A percentile compares a stretch with the other conserved stretches of the same genome.
Evolutionary conservation across 2,797 vertebrate species (phyloP).

Genomic region (Triplophysa bombifrons): DNA sequence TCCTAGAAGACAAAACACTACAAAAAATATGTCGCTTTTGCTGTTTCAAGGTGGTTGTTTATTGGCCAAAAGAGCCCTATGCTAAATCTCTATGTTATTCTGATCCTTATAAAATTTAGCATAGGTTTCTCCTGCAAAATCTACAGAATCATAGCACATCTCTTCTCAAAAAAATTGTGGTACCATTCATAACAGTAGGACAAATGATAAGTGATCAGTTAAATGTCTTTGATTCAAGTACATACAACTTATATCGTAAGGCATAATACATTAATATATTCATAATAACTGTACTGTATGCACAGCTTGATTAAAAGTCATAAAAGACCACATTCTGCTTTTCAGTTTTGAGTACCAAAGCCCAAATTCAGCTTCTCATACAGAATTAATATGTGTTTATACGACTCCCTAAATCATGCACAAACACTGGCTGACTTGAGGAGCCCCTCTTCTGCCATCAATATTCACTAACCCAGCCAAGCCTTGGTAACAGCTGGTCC

Average conservation of each 20-base stretch:
- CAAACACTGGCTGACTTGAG: slow-evolving; percentile 94
- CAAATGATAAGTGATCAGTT: neutral
- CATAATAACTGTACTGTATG: neutral
- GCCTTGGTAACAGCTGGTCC: slow-evolving; percentile 99
- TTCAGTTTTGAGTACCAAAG: slow-evolving; percentile 42
- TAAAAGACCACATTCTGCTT: slow-evolving; percentile 7
- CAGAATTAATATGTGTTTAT: slow-evolving; percentile 95
- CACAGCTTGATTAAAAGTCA: slow-evolving; percentile 20
- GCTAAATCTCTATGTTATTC: too few species aligned
- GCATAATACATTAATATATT: neutral
- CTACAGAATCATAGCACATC: neutral
- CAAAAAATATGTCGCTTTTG: too few species aligned
- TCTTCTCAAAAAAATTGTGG: neutral
- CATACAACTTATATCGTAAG: neutral
- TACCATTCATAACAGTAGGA: neutral
- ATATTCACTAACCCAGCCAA: slow-evolving; percentile 99
- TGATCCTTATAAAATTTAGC: neutral
- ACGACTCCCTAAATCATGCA: slow-evolving; percentile 96
- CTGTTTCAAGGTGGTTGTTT: too few species aligned
- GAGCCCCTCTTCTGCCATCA: slow-evolving; percentile 95
- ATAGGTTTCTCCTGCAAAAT: neutral
- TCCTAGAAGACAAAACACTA: too few species aligned
- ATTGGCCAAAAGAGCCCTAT: too few species aligned
- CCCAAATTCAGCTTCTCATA: slow-evolving; percentile 78
- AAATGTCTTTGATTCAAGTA: neutral